Conservation (phyloP, 2,888 invertebrate species). For the Dasysyrphus tricinctus region DNA sequence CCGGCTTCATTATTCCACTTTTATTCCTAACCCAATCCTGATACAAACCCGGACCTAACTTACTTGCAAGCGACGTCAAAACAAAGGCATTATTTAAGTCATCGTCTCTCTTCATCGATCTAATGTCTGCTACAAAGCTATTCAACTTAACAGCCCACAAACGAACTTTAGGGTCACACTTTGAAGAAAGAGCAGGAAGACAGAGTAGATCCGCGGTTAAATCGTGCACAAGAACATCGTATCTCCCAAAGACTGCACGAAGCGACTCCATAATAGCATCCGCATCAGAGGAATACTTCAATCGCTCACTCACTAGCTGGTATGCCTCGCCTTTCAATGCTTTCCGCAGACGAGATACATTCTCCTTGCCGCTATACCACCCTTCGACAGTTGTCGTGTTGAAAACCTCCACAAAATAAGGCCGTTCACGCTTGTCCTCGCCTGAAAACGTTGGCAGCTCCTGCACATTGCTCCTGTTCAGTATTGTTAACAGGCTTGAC, state of each 20-base stretch:
- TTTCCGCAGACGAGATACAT: no score
- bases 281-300: background rate
- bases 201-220: slow-evolving; percentile 21
- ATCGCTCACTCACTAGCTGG: slow-evolving; percentile 16
- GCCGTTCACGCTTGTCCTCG: slow-evolving; percentile 25
- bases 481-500: slow-evolving; percentile 10
- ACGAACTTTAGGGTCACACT: no score
- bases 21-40: slow-evolving; percentile 13
- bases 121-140: slow-evolving; percentile 29
- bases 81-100: slow-evolving; percentile 25
- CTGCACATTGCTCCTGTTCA: slow-evolving; percentile 26
- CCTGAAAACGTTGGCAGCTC: slow-evolving; percentile 25
- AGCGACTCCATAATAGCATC: background rate
- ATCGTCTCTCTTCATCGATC: slow-evolving; percentile 28
- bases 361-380: slow-evolving; percentile 19
- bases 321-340: slow-evolving; percentile 33
- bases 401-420: slow-evolving; percentile 25
- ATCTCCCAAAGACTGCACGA: slow-evolving; percentile 1
- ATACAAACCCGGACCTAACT: slow-evolving; percentile 19
- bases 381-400: slow-evolving; percentile 6
- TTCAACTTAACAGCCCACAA: no score
- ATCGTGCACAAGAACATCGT: slow-evolving; percentile 29
- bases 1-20: background rate
- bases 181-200: slow-evolving; percentile 3
- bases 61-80: slow-evolving; percentile 2